Base-by-base conservation (phyloP, 2,888 invertebrate species). In the Scelioninae gen. 1 region DNA sequence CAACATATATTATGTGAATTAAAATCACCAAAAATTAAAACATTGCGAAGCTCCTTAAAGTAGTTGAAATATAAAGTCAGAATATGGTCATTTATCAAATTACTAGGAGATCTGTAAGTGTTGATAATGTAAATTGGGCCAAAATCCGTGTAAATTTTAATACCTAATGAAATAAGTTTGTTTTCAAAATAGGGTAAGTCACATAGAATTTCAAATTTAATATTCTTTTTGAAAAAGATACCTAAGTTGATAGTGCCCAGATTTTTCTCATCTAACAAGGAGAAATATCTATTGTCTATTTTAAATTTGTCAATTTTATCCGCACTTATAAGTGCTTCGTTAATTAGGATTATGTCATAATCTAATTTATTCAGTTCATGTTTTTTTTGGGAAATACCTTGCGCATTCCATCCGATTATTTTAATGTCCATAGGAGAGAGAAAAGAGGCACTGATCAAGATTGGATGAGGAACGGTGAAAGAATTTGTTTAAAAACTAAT, bases 121-220 rank as follows among this genome's bases (percentile, higher is more conserved):
- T 69, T 69, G 5, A 77, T 5, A 11, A 77, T 55, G 1, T 38
- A 0, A 16, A 77, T 40, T 6, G 31, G 40, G 6, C 62, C 69
- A 0, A 29, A 2, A 0, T 60, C 10, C 0, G 77, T 62, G 5
- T 9, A 45, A 7, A 77, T 55, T 29, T 55, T 6, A 5, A 77
- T 47, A 4, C 53, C 77, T 0, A 69, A 45, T 4, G 69, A 10
- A 55, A 69, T 69, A 6, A 77, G 15, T 6, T 6, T 43, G 13
- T 32, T 15, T 2, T 23, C 38, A 55, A 47, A 77, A 34, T 34
- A 13, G 2, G 77, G 69, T 0, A 68, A 31, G 40, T 75, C 9
- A 5, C 40, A 10, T 0, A 76, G 0, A 7, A 76, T 47, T 58
- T 68, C 15, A 15, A 76, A 76, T 66, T 76, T 47, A 11, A 65